phyloP scores from a whole-genome alignment of 2,888 invertebrate species.

The Xestia sexstrigata region DNA sequence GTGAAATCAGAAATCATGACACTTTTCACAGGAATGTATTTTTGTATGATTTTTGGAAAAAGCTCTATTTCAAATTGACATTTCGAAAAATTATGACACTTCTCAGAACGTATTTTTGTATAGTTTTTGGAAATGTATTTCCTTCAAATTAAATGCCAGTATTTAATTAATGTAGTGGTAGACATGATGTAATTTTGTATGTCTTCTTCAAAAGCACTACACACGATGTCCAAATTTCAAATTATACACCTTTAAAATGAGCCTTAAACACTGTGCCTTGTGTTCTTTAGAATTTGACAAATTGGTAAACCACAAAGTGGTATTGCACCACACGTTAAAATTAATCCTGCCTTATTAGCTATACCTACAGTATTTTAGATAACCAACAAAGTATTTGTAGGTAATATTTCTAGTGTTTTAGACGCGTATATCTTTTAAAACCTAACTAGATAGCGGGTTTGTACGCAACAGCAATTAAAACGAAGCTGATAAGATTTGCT shows the following conservation, averaged over 20 bases:
- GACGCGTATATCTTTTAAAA: neutral
- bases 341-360: neutral
- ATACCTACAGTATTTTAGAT: conserved; percentile 19
- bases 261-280: conserved; percentile 58
- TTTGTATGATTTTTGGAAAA: conserved; percentile 35
- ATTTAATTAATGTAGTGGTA: conserved; percentile 12
- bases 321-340: neutral
- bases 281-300: conserved; percentile 23
- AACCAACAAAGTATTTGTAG: conserved; percentile 13
- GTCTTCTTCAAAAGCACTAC: neutral
- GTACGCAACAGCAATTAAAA: neutral
- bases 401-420: conserved; percentile 10
- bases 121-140: conserved; percentile 6
- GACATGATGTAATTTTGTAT: neutral
- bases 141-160: conserved; percentile 1
- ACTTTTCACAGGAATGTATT: conserved; percentile 48
- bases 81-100: conserved; percentile 54
- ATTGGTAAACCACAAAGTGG: conserved; percentile 15
- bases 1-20: conserved; percentile 56
- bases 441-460: neutral
- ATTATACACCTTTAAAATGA: conserved; percentile 9
- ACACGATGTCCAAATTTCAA: conserved; percentile 8
- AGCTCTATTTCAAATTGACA: conserved; percentile 2
- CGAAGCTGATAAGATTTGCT: neutral
- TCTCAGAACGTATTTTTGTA: conserved; percentile 52